phyloP scores from a whole-genome alignment of 1,140 invertebrate genomes.

The Phortica variegata region DNA sequence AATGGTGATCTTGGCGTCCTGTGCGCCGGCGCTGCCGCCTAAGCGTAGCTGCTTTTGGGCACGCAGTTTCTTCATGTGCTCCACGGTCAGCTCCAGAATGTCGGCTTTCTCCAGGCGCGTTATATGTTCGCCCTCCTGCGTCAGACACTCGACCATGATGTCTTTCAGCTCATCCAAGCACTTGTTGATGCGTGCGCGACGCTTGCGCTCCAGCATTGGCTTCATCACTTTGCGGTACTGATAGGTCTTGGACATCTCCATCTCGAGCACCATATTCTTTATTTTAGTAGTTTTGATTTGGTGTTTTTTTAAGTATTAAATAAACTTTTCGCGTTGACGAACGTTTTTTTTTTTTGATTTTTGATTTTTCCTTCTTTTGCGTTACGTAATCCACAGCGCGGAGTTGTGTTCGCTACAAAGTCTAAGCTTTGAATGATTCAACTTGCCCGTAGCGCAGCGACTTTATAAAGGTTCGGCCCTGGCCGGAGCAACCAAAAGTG shows the following conservation, averaged over 20 bases:
- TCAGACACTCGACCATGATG: constrained; percentile 65
- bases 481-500: constrained; percentile 12
- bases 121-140: constrained; percentile 72
- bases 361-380: too few species aligned
- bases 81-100: constrained; percentile 85
- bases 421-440: constrained; percentile 49
- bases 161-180: constrained; percentile 85
- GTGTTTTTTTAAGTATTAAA: too few species aligned
- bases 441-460: constrained; percentile 27
- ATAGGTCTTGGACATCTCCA: constrained; percentile 62
- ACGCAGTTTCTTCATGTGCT: constrained; percentile 75
- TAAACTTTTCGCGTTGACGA: not conserved
- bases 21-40: constrained; percentile 5
- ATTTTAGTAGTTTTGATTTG: not conserved
- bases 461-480: constrained; percentile 43
- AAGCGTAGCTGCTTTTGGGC: constrained; percentile 63
- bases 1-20: constrained; percentile 57
- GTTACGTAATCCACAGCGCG: constrained; percentile 36
- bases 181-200: constrained; percentile 85
- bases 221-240: constrained; percentile 70
- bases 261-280: constrained; percentile 46
- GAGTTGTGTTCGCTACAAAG: constrained; percentile 30
- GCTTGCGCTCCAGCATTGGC: constrained; percentile 82
- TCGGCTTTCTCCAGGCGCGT: constrained; percentile 90
- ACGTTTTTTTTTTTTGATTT: not conserved